phyloP scores from a whole-genome alignment of 2,888 invertebrate genomes.

The Penaeus monodon region DNA sequence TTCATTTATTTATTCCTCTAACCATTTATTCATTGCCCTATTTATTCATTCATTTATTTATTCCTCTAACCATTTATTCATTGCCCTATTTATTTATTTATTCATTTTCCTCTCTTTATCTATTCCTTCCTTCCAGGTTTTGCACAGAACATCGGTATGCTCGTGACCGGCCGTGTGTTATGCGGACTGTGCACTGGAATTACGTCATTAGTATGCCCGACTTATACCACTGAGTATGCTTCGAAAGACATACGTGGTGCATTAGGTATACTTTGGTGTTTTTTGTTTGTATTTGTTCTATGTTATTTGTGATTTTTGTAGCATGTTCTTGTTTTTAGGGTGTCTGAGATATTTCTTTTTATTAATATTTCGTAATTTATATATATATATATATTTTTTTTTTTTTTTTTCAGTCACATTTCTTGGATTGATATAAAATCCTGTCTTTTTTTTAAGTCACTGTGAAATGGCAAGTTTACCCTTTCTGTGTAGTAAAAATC shows the following conservation, averaged over 20 bases:
- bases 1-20: too few species aligned
- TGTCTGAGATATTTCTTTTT: background rate
- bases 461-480: too few species aligned
- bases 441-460: too few species aligned
- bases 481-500: too few species aligned
- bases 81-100: too few species aligned
- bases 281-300: too few species aligned
- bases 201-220: constrained; percentile 70
- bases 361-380: background rate
- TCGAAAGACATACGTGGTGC: constrained; percentile 84
- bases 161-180: constrained; percentile 39
- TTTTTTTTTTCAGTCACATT: too few species aligned
- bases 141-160: constrained; percentile 31
- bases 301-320: background rate
- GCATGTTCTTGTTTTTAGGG: background rate
- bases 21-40: too few species aligned
- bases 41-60: too few species aligned
- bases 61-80: too few species aligned
- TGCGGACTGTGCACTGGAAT: constrained; percentile 69
- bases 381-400: too few species aligned
- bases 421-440: too few species aligned
- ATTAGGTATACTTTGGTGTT: constrained; percentile 73
- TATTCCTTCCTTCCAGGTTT: background rate
- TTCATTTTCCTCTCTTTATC: background rate
- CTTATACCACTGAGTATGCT: constrained; percentile 72